Conservation (phyloP, 2,888 invertebrate genomes). For the Phytoseiulus persimilis region DNA sequence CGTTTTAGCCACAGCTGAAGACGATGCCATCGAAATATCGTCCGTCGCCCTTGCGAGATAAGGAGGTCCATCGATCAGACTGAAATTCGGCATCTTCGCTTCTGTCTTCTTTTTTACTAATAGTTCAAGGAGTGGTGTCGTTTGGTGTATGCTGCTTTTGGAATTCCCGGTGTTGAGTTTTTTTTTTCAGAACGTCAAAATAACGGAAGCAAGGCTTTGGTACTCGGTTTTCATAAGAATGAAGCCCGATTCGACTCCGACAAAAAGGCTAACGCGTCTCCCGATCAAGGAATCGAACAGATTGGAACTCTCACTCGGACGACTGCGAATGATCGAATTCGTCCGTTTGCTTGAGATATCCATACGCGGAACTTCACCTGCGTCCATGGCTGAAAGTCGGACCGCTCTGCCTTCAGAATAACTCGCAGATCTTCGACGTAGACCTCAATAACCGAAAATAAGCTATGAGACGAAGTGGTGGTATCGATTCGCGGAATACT, state of each 20-base stretch:
- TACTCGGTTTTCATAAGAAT: neutral
- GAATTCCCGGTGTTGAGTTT: neutral
- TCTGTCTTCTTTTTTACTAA: neutral
- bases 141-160: neutral
- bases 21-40: neutral
- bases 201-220: neutral
- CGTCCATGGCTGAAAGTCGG: too few species aligned
- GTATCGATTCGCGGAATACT: too few species aligned
- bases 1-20: neutral
- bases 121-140: neutral
- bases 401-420: too few species aligned
- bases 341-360: neutral
- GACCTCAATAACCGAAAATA: too few species aligned
- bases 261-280: neutral
- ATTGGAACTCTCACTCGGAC: neutral
- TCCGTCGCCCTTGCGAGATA: constrained; percentile 5
- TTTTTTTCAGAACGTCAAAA: neutral
- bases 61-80: neutral
- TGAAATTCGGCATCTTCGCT: neutral
- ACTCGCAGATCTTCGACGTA: too few species aligned
- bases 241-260: neutral
- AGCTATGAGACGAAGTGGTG: too few species aligned
- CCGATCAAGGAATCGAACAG: neutral
- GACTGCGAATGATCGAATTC: neutral
- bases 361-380: neutral